Percentiles rank a stretch among this genome's conserved stretches.
Evolutionary conservation across 2,888 invertebrate species (phyloP).

Genomic region (Orthosia cruda): DNA sequence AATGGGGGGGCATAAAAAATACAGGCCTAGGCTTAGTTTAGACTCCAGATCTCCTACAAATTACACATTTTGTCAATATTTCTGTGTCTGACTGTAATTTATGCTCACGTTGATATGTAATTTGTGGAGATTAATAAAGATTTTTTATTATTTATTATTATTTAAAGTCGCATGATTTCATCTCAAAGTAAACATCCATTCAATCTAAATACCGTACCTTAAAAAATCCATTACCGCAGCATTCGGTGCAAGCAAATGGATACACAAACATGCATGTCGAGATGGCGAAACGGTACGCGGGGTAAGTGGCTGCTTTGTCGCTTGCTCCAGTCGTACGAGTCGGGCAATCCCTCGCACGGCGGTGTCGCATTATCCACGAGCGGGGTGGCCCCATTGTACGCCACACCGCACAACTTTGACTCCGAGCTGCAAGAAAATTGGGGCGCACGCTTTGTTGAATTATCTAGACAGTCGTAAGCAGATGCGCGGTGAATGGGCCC

Average conservation of each 20-base stretch:
- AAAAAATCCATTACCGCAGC: constrained; percentile 81
- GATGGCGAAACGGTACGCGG: constrained; percentile 78
- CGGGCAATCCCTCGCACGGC: constrained; percentile 80
- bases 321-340: constrained; percentile 63
- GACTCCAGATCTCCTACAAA: no score
- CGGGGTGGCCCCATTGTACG: constrained; percentile 60
- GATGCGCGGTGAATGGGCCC: constrained; percentile 64
- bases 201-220: constrained; percentile 59
- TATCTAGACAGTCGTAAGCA: constrained; percentile 71
- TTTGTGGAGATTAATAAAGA: no score
- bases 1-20: no score
- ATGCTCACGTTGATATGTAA: no score
- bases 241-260: constrained; percentile 83
- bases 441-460: constrained; percentile 68
- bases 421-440: constrained; percentile 67
- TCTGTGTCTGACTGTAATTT: no score
- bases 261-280: constrained; percentile 83
- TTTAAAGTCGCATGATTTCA: constrained; percentile 46
- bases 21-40: no score
- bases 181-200: constrained; percentile 57
- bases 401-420: constrained; percentile 69
- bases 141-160: no score
- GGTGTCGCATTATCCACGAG: constrained; percentile 73
- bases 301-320: constrained; percentile 85
- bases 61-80: no score